Base-by-base conservation (phyloP, 1,140 invertebrate genomes). In the Drosophila persimilis region DNA sequence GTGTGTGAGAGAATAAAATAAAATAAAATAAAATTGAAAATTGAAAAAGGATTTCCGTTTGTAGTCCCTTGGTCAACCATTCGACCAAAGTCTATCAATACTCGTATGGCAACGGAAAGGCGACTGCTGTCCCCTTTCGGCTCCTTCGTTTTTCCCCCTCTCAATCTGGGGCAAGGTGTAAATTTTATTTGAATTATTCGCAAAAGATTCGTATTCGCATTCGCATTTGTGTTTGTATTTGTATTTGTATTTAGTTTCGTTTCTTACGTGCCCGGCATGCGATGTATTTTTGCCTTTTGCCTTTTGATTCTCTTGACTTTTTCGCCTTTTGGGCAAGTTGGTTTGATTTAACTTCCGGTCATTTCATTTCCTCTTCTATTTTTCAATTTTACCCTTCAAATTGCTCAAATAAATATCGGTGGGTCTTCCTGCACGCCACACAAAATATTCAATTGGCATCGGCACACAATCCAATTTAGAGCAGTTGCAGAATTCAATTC, bases 151-250 rank as follows among this genome's bases (percentile, higher is more conserved):
- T 13, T 17, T 5, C 15, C 11, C 17, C 1, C 50, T 39, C 35
- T 39, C 35, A 39, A 20, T 26, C 64, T 50, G 57, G 57, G 59
- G 73, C 73, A 77, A 85, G 81, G 81, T 86, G 81, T 85, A 85
- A 85, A 81, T 77, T 85, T 85, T 85, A 85, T 85, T 85, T 85
- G 81, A 85, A 86, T 85, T 86, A 86, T 85, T 85, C 61, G 81
- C 56, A 45, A 86, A 85, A 73, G 77, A 64, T 77, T 73, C 73
- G 51, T 43, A 2, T 17, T 22, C 9, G 15, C 45, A 56, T 56
- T 56, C 44, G 41, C 24, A 44, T 50, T 43, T 8, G 15, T 53
- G 13, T 47, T 31, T 51, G 11, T 52, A 46, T 47, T 31, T 67
- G 35, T 61, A 31, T 65, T 56, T 67, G 31, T 61, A 59, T 69